Percentiles rank a stretch among this genome's conserved stretches.
These are phyloP conservation scores for Drosophila acutilabella DNA, from an alignment of 2,888 invertebrate species.

Conservation along the genomic window DNA sequence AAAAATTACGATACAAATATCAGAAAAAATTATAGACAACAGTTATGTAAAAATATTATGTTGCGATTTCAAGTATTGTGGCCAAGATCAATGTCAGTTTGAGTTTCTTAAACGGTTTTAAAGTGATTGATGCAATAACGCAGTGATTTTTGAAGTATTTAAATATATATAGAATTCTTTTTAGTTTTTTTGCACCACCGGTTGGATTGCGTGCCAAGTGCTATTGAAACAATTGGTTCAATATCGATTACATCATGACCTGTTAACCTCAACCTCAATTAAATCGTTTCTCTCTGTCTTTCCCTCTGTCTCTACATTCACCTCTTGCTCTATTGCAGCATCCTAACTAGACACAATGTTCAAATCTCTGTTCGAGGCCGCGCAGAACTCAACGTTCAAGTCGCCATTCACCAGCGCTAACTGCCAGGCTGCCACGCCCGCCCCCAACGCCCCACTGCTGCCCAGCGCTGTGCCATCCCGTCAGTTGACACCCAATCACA, in stretches of 20 bases:
- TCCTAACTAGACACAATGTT: constrained; percentile 83
- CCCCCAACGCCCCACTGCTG: constrained; percentile 30
- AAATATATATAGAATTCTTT: background rate
- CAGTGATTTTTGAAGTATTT: background rate
- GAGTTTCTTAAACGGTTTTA: background rate
- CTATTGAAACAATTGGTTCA: background rate
- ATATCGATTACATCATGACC: constrained; percentile 66
- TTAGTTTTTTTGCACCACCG: background rate
- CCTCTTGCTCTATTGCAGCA: constrained; percentile 16
- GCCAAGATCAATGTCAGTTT: constrained; percentile 45
- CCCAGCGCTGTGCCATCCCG: constrained; percentile 50
- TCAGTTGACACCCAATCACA: constrained; percentile 76
- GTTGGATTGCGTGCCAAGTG: background rate
- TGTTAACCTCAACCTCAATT: constrained; percentile 54
- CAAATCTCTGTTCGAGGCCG: constrained; percentile 87
- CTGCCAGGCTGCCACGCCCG: constrained; percentile 85
- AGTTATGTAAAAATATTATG: constrained; percentile 71
- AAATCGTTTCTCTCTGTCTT: constrained; percentile 16
- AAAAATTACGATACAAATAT: constrained; percentile 33
- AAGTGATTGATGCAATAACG: background rate
- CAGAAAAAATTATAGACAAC: constrained; percentile 34
- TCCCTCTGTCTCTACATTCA: background rate
- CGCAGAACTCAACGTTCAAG: constrained; percentile 88
- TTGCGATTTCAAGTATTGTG: constrained; percentile 27
- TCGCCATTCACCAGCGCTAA: constrained; percentile 87